Evolutionary conservation across 2,888 invertebrate species (phyloP), one percentile per base, ranked within the genome.

Genomic region (Isoperla grammatica): DNA sequence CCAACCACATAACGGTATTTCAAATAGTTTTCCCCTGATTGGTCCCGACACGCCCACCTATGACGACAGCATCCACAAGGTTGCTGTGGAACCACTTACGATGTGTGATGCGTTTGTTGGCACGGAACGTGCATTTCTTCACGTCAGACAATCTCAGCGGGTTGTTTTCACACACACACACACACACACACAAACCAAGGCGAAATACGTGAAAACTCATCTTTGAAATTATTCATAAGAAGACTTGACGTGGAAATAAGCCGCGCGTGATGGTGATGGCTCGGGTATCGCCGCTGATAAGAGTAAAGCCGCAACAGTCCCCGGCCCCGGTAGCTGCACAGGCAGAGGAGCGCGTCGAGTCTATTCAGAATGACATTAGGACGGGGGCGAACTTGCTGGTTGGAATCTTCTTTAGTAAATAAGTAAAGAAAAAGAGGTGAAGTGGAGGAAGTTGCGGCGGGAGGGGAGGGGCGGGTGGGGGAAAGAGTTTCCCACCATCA

Each of bases 401-500:
- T 29, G 49, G 23, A 49, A 49, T 23, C 49, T 49, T 49, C 49
- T 23, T 49, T 49, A 49, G 49, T 49, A 49, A 49, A 49, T 49
- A 49, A 49, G 29, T 49, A 49, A 49, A 49, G 49, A 49, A 29
- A 49, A 49, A 29, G 29, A 23, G 29, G 35, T 29, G 13, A 13
- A 49, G 49, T 46, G 46, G 19, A 43, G 43, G 43, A 43, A 43
- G 43, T 43, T 43, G 43, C 15, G 43, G 43, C 43, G 19, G 9
- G 48, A 3, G 48, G 23, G 48, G 4, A 2, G 22, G 48, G n/a
- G 48, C 15, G 48, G 29, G 35, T 6, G 29, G 29, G 23, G 22
- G 23, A 40, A 23, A 29, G 35, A 20, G 12, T 45, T 59, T 59
- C 59, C 59, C 59, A 59, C 49, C 59, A 59, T 59, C 59, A 59